These are phyloP conservation scores for Pangasius mekongensis DNA, from an alignment of 2,797 vertebrate genomes.

Conservation along the genomic window DNA sequence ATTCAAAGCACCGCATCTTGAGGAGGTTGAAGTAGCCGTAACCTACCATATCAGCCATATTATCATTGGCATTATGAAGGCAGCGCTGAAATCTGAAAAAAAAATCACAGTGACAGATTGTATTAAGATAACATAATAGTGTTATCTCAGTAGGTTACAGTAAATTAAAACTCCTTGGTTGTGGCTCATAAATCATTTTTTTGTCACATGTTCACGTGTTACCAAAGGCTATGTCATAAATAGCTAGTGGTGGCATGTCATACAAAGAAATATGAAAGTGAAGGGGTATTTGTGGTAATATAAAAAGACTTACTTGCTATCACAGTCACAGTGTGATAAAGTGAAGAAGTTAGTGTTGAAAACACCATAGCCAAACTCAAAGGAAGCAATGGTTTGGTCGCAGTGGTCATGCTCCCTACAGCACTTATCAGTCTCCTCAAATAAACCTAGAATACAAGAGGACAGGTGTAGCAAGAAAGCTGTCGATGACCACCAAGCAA, in stretches of 20 bases:
- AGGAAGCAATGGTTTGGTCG: constrained; percentile 78
- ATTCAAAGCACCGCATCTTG: constrained; percentile 85
- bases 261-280: background rate
- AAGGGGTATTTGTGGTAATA: background rate
- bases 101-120: constrained; percentile 35
- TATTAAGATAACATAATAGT: constrained; percentile 22
- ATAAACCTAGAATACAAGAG: constrained; percentile 67
- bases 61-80: constrained; percentile 74
- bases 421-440: constrained; percentile 81
- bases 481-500: background rate
- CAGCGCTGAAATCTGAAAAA: constrained; percentile 80
- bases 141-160: background rate
- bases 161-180: background rate
- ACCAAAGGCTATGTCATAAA: background rate
- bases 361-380: constrained; percentile 81
- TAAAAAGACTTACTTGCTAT: constrained; percentile 67
- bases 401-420: constrained; percentile 90
- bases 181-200: constrained; percentile 14
- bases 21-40: constrained; percentile 86
- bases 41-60: constrained; percentile 81
- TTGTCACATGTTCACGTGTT: background rate
- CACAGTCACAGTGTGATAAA: constrained; percentile 89
- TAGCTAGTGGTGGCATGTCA: background rate
- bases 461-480: background rate
- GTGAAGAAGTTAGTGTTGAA: constrained; percentile 88